Percentiles rank a stretch among this genome's conserved stretches.
Evolutionary conservation across 2,113 vertebrate genomes (phyloP).

Genomic region (Pao palembangensis): DNA sequence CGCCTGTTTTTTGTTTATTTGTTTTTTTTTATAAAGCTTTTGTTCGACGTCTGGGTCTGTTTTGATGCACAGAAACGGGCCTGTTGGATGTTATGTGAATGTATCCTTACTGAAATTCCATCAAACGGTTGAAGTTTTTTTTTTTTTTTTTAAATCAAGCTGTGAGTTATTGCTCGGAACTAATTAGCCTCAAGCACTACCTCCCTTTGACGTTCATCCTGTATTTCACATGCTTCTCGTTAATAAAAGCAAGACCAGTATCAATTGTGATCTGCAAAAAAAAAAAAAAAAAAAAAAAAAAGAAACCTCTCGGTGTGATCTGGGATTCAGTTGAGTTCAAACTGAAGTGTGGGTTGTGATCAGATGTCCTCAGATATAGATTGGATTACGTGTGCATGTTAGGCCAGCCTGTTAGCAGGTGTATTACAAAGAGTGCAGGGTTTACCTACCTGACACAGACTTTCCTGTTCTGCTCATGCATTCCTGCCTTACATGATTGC

Average conservation of each 20-base stretch:
- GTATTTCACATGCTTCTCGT: conserved; percentile 31
- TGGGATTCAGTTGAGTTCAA: neutral
- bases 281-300: neutral
- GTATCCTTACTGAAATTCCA: conserved; percentile 55
- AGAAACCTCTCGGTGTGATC: neutral
- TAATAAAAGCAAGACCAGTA: conserved; percentile 1
- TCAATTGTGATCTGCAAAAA: neutral
- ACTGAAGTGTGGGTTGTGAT: conserved; percentile 1
- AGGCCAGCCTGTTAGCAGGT: conserved; percentile 57
- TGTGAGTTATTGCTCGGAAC: conserved; percentile 71
- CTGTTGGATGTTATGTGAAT: conserved; percentile 57
- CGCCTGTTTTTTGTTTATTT: conserved; percentile 6
- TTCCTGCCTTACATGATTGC: conserved; percentile 78
- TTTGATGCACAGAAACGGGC: conserved; percentile 59
- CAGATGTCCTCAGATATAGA: conserved; percentile 37
- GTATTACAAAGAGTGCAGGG: conserved; percentile 56
- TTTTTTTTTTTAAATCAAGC: conserved; percentile 71
- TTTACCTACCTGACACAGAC: conserved; percentile 67
- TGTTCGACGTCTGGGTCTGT: conserved; percentile 31
- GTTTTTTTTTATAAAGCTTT: no score
- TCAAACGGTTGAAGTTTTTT: conserved; percentile 51
- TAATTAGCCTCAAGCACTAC: conserved; percentile 65
- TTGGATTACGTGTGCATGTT: conserved; percentile 38
- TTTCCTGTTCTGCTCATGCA: conserved; percentile 79
- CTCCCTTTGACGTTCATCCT: conserved; percentile 53